Evolutionary conservation across 2,113 vertebrate species (phyloP).

Genomic region (Apodemus sylvaticus): DNA sequence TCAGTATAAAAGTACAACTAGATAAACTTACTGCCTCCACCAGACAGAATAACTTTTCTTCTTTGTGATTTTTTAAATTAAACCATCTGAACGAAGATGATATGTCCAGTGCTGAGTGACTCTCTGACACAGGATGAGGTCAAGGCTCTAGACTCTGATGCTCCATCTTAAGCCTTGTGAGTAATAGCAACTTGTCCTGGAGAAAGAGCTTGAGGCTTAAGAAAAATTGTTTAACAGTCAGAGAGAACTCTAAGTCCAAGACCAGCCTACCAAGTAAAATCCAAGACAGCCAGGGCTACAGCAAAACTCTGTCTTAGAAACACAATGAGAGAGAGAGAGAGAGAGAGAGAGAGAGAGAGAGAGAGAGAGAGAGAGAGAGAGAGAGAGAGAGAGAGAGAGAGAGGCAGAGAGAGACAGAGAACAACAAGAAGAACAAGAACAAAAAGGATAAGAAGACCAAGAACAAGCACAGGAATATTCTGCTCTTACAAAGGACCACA

Average conservation of each 20-base stretch:
- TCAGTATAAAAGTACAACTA: background rate
- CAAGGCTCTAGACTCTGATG: background rate
- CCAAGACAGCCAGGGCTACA: background rate
- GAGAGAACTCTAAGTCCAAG: background rate
- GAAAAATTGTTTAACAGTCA: background rate
- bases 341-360: too few relatives aligned
- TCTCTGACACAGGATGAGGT: background rate
- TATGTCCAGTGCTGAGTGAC: background rate
- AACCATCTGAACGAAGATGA: background rate
- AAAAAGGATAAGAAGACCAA: too few relatives aligned
- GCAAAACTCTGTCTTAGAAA: background rate
- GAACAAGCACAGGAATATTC: too few relatives aligned
- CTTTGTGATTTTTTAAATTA: background rate
- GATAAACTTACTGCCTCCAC: background rate
- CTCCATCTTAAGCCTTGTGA: background rate
- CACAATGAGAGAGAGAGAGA: too few relatives aligned
- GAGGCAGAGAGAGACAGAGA: too few relatives aligned
- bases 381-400: too few relatives aligned
- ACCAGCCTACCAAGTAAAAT: background rate
- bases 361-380: too few relatives aligned
- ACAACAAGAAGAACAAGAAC: too few relatives aligned
- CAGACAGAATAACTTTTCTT: background rate
- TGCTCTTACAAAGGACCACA: too few relatives aligned
- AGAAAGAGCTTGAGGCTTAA: background rate
- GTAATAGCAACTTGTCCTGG: too few relatives aligned